Conservation (phyloP, 2,888 invertebrate species). For the Hedya salicella region DNA sequence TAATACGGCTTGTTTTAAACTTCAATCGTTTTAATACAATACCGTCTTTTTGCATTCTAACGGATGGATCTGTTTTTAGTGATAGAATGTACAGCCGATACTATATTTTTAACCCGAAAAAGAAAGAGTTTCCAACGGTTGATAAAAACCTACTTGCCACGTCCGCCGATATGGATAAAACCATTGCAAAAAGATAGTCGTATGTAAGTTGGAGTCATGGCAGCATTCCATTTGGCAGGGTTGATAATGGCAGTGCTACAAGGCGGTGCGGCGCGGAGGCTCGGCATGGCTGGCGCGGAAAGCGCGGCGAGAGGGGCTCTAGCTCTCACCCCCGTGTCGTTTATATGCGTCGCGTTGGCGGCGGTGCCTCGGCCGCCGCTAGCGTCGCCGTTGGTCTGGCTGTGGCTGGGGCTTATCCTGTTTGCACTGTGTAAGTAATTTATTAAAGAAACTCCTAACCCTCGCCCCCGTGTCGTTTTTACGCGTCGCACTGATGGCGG, state of each 20-base stretch:
- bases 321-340: constrained; percentile 93
- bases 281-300: constrained; percentile 89
- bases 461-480: constrained; percentile 95
- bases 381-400: constrained; percentile 76
- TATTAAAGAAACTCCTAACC: constrained; percentile 75
- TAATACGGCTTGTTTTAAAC: no score
- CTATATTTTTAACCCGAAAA: no score
- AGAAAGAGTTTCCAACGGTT: no score
- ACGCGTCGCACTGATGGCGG: constrained; percentile 90
- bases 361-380: constrained; percentile 64
- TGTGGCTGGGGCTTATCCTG: constrained; percentile 93
- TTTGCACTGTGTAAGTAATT: constrained; percentile 94
- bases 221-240: constrained; percentile 65
- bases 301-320: constrained; percentile 90
- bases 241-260: constrained; percentile 95
- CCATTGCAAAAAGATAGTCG: no score
- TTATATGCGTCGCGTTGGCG: constrained; percentile 93
- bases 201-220: background rate
- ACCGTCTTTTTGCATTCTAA: no score
- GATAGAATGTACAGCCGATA: no score
- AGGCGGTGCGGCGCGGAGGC: constrained; percentile 93
- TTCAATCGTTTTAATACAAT: no score
- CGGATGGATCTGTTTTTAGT: no score
- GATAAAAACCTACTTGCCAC: no score
- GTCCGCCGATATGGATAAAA: no score